phyloP scores from a whole-genome alignment of 2,888 invertebrate species.

The Noctua fimbriata region DNA sequence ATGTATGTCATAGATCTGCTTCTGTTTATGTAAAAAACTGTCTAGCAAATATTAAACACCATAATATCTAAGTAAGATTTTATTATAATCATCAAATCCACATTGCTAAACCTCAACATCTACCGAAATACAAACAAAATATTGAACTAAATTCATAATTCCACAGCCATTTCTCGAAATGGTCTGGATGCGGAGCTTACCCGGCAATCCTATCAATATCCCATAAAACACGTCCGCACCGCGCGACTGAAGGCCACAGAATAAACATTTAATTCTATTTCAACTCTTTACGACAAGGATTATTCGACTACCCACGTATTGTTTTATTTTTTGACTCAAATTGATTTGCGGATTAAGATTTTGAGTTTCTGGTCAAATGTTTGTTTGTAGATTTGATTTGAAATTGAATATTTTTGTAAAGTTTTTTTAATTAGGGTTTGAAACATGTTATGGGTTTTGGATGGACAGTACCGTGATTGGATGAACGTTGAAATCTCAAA shows the following conservation, averaged over 20 bases:
- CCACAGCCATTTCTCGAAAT: slow-evolving; percentile 31
- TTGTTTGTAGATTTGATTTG: slow-evolving; percentile 35
- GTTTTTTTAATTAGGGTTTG: background rate
- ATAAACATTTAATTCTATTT: slow-evolving; percentile 59
- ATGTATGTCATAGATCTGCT: background rate
- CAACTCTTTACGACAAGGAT: slow-evolving; percentile 52
- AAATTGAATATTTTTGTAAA: slow-evolving; percentile 30
- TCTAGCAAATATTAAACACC: background rate
- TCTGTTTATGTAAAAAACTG: background rate
- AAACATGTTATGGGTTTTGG: background rate
- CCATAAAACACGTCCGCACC: slow-evolving; percentile 51
- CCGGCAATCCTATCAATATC: slow-evolving; percentile 52
- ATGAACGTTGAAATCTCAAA: too few relatives aligned
- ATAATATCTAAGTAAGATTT: background rate
- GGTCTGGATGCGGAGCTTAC: slow-evolving; percentile 40
- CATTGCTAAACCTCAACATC: background rate
- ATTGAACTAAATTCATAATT: slow-evolving; percentile 17
- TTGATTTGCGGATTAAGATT: slow-evolving; percentile 47
- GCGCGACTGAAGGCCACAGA: slow-evolving; percentile 21
- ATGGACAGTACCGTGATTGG: too few relatives aligned
- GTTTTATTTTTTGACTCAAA: slow-evolving; percentile 23
- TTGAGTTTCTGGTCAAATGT: slow-evolving; percentile 46
- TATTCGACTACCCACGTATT: slow-evolving; percentile 44
- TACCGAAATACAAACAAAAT: background rate
- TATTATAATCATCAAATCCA: background rate